Base-by-base conservation (phyloP, 2,797 vertebrate genomes). In the Geotrypetes seraphini region DNA sequence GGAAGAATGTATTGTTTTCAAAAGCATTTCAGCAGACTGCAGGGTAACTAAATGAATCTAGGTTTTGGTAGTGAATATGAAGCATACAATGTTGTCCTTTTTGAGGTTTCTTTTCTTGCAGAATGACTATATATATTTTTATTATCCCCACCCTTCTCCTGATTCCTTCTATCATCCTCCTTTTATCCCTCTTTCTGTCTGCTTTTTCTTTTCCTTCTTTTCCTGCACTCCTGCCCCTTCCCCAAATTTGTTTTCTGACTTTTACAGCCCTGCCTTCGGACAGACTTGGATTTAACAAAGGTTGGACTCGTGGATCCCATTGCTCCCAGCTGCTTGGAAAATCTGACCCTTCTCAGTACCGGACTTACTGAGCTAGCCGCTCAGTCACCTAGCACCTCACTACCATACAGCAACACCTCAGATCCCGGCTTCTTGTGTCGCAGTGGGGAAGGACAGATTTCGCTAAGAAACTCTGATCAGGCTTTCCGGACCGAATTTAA, bases 401-500 rank as follows among this genome's bases (percentile, higher is more conserved):
- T 57, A 15, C 63, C 71, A 28, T 43, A 60, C 9, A 73, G 71
- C 19, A 46, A 63, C 31, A 34, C 72, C 30, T 65, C 82, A 18
- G 86, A 86, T 43, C 69, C 76, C 40, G 70, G 74, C 47, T 73
- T 82, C 36, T 40, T 72, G 57, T 86, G 85, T 42, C 85, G 83
- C 54, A 81, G 68, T 39, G 68, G 77, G 61, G 87, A 79, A 57
- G 75, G 72, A 21, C 69, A 70, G 58, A 58, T 69, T 39, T 77
- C 81, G 46, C 50, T 78, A 63, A 69, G 76, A 65, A 83, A 64
- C 53, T 78, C 81, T 25, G 93, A 97, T 53, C 92, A 91, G 82
- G 81, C 88, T 40, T 96, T 97, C 79, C 89, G 91, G 88, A 95
- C 94, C 79, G 95, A 98, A 75, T 98, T 98, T 76, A 97, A 94